Percentiles rank a stretch among this genome's conserved stretches.
phyloP scores from a whole-genome alignment of 2,113 vertebrate species.

The Ovibos moschatus region DNA sequence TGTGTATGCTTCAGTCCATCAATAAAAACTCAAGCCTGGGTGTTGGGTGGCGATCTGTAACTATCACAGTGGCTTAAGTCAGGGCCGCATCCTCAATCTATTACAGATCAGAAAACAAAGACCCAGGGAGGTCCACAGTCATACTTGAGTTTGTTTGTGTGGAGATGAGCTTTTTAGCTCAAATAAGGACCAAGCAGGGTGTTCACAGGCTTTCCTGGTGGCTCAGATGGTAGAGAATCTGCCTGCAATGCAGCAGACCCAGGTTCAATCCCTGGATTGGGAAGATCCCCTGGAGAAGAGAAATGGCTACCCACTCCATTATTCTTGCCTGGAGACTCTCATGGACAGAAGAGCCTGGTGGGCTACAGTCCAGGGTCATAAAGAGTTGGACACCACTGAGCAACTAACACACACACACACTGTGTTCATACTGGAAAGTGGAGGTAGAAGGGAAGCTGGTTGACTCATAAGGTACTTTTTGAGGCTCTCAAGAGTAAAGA shows the following conservation, averaged over 20 bases:
- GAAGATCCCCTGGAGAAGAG: neutral
- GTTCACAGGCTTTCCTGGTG: neutral
- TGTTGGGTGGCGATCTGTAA: neutral
- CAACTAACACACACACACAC: neutral
- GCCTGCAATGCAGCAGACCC: neutral
- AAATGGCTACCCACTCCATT: neutral
- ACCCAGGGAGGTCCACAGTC: neutral
- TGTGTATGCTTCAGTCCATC: neutral
- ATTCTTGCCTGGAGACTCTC: neutral
- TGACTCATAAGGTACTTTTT: neutral
- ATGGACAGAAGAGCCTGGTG: neutral
- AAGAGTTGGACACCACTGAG: neutral
- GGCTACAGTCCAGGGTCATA: neutral
- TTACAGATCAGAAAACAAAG: neutral
- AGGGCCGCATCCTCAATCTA: neutral
- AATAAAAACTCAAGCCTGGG: neutral
- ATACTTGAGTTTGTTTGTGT: neutral
- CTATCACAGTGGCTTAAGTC: neutral
- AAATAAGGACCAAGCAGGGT: neutral
- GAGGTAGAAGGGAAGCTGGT: neutral
- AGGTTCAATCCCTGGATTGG: neutral
- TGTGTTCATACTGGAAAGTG: neutral
- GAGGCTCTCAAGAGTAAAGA: neutral
- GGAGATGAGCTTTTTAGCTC: neutral
- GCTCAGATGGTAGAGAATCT: neutral